phyloP scores from a whole-genome alignment of 2,797 vertebrate species.

The Psittacula echo region DNA sequence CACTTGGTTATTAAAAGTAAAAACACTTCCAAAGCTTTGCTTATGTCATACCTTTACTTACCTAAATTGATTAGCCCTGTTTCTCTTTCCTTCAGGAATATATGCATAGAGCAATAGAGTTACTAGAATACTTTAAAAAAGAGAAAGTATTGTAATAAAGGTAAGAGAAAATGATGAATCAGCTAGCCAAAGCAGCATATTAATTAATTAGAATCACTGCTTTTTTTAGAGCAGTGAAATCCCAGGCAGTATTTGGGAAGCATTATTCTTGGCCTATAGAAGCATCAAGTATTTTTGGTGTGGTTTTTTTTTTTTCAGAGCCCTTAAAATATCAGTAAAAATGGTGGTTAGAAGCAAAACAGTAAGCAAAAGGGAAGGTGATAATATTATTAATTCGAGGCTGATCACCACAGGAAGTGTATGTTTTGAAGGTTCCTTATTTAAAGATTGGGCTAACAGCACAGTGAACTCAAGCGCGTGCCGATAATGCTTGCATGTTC shows the following conservation, averaged over 20 bases:
- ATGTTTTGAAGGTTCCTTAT: background rate
- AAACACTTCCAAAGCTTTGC: background rate
- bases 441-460: background rate
- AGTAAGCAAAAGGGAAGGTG: background rate
- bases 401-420: background rate
- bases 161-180: background rate
- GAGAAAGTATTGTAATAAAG: background rate
- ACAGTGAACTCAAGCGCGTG: background rate
- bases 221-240: background rate
- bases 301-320: background rate
- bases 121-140: background rate
- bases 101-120: background rate
- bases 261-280: background rate
- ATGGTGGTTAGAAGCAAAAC: background rate
- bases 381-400: background rate
- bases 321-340: background rate
- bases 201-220: background rate
- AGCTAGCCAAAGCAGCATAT: background rate
- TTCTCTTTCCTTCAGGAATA: background rate
- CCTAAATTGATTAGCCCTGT: background rate
- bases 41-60: background rate
- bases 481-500: background rate
- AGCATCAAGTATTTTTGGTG: background rate
- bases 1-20: background rate
- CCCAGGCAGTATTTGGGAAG: background rate